Evolutionary conservation across 2,888 invertebrate species (phyloP).

Genomic region (Rhingia campestris): DNA sequence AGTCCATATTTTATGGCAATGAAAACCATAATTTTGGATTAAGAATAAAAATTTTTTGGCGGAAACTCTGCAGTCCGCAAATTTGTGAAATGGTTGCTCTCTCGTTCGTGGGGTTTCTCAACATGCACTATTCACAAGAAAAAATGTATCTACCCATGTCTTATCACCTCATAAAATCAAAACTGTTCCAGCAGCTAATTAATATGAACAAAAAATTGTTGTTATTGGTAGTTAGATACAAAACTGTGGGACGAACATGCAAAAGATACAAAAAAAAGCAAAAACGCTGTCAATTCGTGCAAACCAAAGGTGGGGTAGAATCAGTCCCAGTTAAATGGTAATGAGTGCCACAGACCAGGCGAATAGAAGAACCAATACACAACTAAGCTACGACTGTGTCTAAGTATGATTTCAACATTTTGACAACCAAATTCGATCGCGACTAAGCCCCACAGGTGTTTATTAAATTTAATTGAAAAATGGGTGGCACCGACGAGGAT

Average conservation of each 20-base stretch:
- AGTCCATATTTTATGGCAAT: constrained; percentile 69
- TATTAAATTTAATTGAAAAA: constrained; percentile 71
- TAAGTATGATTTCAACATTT: constrained; percentile 69
- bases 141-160: constrained; percentile 1
- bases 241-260: constrained; percentile 33
- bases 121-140: constrained; percentile 6
- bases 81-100: constrained; percentile 35
- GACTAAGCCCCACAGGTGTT: constrained; percentile 59
- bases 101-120: constrained; percentile 21
- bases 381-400: not conserved
- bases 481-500: constrained; percentile 57
- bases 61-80: constrained; percentile 14
- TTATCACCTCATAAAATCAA: constrained; percentile 58
- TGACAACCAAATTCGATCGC: constrained; percentile 59
- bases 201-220: constrained; percentile 37
- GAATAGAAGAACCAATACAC: constrained; percentile 21
- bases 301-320: constrained; percentile 48
- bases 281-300: constrained; percentile 29
- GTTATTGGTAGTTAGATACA: constrained; percentile 16
- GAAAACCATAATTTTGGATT: constrained; percentile 65
- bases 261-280: constrained; percentile 19
- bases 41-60: constrained; percentile 34
- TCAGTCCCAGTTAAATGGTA: constrained; percentile 31
- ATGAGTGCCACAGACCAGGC: constrained; percentile 41
- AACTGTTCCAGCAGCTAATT: constrained; percentile 60